Conservation (phyloP, 2,113 vertebrate species). For the Syngnathoides biaculeatus region DNA sequence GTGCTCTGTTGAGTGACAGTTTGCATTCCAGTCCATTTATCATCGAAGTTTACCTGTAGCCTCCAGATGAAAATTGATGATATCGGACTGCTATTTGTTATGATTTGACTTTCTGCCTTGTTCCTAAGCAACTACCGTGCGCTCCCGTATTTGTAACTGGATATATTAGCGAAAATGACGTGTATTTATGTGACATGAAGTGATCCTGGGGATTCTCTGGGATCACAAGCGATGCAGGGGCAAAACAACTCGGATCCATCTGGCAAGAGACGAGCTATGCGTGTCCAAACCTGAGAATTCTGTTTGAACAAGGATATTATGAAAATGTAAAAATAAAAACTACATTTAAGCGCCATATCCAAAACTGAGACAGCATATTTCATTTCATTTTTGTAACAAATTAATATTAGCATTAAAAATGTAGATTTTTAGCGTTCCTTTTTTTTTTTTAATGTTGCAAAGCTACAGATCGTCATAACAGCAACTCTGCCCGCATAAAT, state of each 20-base stretch:
- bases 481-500: conserved; percentile 14
- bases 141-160: conserved; percentile 19
- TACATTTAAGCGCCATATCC: neutral
- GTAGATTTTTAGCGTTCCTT: neutral
- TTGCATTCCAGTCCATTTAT: conserved; percentile 2
- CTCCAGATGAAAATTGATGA: conserved; percentile 31
- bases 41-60: neutral
- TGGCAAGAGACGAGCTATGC: conserved; percentile 29
- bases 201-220: conserved; percentile 27
- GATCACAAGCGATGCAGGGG: conserved; percentile 21
- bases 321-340: conserved; percentile 36
- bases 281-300: conserved; percentile 55
- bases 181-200: conserved; percentile 37
- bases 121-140: conserved; percentile 51
- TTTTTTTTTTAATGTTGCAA: neutral
- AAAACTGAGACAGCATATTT: conserved; percentile 14
- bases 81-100: conserved; percentile 37
- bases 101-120: conserved; percentile 20
- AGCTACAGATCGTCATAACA: neutral
- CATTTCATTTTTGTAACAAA: conserved; percentile 24
- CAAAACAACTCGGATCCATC: conserved; percentile 53
- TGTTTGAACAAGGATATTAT: conserved; percentile 36
- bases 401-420: conserved; percentile 9
- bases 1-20: neutral
- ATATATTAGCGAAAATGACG: conserved; percentile 31